Percentiles rank a stretch among this genome's conserved stretches.
Evolutionary conservation across 2,113 vertebrate species (phyloP).

Genomic region (Poicephalus gulielmi): DNA sequence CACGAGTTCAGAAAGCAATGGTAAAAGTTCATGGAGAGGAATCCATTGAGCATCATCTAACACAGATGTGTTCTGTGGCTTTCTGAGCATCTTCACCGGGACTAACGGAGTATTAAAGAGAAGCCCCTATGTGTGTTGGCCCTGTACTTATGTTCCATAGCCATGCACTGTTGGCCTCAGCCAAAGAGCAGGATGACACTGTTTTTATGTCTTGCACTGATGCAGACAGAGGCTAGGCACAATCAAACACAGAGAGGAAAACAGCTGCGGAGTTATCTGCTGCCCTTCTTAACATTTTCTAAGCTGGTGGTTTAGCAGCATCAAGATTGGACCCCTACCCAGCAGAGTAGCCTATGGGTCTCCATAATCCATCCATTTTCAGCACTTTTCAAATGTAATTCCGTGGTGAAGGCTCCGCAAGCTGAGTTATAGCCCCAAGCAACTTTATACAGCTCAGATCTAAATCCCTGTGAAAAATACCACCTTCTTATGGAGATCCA

Average conservation of each 20-base stretch:
- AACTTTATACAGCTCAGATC: conserved; percentile 62
- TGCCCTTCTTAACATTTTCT: background rate
- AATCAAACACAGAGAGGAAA: background rate
- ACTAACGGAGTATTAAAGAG: background rate
- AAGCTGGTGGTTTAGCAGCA: background rate
- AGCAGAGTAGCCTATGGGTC: background rate
- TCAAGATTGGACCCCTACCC: background rate
- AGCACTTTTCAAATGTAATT: conserved; percentile 3
- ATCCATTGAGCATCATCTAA: background rate
- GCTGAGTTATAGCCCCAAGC: background rate
- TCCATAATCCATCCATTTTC: background rate
- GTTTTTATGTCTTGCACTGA: background rate
- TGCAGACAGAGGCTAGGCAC: background rate
- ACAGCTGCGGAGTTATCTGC: background rate
- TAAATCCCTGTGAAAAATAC: conserved; percentile 60
- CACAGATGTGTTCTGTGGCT: background rate
- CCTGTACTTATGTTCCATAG: background rate
- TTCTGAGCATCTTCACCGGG: background rate
- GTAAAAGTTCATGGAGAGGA: background rate
- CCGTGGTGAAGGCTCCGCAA: background rate
- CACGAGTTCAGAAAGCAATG: background rate
- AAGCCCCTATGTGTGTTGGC: background rate
- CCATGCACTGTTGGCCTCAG: background rate
- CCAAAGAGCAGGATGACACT: background rate
- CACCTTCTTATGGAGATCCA: conserved; percentile 60